Evolutionary conservation across 2,888 invertebrate genomes (phyloP).

Genomic region (Parasteatoda lunata): DNA sequence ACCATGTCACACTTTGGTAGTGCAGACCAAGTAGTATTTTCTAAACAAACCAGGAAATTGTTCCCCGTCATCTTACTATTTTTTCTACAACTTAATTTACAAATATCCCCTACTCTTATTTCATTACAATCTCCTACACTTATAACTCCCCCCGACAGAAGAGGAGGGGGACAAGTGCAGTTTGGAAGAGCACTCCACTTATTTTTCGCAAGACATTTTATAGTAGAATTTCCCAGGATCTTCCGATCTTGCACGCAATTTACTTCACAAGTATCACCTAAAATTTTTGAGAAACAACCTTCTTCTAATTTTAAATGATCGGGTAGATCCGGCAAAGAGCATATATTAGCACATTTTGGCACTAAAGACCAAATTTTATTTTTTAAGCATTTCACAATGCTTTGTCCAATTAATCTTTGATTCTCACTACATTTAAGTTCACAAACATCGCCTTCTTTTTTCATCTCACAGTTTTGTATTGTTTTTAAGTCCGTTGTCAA

Average conservation of each 20-base stretch:
- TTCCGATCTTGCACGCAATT: neutral
- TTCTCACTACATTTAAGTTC: neutral
- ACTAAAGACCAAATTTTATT: slow-evolving; percentile 5
- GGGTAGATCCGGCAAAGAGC: neutral
- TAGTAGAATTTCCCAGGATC: neutral
- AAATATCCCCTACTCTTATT: neutral
- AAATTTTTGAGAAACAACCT: neutral
- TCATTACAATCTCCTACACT: neutral
- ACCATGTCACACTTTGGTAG: slow-evolving; percentile 10
- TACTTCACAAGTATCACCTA: neutral
- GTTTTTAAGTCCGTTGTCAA: neutral
- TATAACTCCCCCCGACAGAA: neutral
- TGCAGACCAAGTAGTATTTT: slow-evolving; percentile 6
- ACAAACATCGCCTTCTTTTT: neutral
- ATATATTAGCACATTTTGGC: slow-evolving; percentile 8
- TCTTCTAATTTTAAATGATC: neutral
- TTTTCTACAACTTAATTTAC: slow-evolving; percentile 1
- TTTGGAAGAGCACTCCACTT: neutral
- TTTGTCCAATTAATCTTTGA: neutral
- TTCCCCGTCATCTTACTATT: neutral
- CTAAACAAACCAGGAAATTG: slow-evolving; percentile 3
- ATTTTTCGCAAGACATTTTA: slow-evolving; percentile 2
- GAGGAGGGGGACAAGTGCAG: neutral
- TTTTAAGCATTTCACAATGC: neutral
- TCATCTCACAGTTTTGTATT: slow-evolving; percentile 2